Evolutionary conservation across 2,888 invertebrate genomes (phyloP).

Genomic region (Leistus spinibarbis): DNA sequence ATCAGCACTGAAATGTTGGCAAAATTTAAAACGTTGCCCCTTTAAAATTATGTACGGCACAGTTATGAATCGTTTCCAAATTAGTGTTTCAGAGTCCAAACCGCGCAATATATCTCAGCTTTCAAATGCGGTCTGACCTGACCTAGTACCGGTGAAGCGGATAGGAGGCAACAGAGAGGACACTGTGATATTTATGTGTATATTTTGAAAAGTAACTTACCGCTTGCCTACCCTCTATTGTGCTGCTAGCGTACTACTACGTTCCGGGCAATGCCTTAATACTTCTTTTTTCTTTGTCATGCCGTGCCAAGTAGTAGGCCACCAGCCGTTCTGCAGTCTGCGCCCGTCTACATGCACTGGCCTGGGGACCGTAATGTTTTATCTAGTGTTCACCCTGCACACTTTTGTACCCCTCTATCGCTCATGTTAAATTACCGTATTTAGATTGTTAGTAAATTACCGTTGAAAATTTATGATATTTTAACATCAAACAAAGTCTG

Average conservation of each 20-base stretch:
- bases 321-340: neutral
- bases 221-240: neutral
- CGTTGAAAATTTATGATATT: no score
- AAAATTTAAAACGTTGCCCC: no score
- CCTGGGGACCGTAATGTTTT: no score
- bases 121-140: conserved; percentile 18
- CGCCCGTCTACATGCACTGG: neutral
- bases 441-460: no score
- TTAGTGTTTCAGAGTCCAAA: neutral
- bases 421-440: no score
- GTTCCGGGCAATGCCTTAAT: neutral
- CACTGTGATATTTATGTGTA: neutral
- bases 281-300: neutral
- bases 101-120: conserved; percentile 14
- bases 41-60: conserved; percentile 2
- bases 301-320: neutral
- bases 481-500: no score
- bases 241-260: neutral
- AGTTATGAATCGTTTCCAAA: conserved; percentile 15
- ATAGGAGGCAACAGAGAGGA: neutral
- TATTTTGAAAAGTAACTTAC: neutral
- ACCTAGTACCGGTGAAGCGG: neutral
- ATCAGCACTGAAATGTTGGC: no score
- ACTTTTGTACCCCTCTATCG: no score
- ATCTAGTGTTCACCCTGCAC: no score